A percentile compares a stretch with the other conserved stretches of the same genome.
phyloP scores from a whole-genome alignment of 2,797 vertebrate genomes.

The Cercopithecus hamlyni region DNA sequence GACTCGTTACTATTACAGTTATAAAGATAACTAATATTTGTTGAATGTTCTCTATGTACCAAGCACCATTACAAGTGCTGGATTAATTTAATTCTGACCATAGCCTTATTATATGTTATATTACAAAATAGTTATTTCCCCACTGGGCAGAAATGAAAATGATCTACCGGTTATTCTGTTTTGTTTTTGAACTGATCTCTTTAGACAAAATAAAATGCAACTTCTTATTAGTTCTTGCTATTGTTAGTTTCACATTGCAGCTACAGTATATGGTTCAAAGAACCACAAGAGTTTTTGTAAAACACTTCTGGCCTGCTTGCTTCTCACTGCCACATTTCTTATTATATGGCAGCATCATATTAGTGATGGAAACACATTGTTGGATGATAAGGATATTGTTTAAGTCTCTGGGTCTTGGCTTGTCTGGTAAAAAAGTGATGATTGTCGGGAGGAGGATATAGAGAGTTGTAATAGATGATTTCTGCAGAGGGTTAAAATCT shows the following conservation, averaged over 20 bases:
- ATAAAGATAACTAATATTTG: background rate
- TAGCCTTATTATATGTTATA: background rate
- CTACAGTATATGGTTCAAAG: background rate
- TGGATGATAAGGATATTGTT: background rate
- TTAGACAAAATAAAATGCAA: background rate
- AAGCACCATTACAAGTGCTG: background rate
- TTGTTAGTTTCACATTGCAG: background rate
- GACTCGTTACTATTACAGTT: background rate
- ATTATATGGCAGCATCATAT: background rate
- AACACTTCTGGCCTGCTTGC: background rate
- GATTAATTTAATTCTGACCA: background rate
- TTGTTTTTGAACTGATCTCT: background rate
- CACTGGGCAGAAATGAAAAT: background rate
- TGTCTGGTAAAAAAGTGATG: background rate
- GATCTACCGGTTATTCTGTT: background rate
- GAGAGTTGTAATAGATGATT: background rate
- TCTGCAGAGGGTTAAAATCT: background rate
- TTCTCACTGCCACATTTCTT: background rate
- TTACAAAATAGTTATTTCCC: background rate
- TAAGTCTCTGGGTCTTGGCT: background rate
- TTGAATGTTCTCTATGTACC: background rate
- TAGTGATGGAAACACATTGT: background rate
- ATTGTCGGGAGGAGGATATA: background rate
- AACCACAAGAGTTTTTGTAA: background rate
- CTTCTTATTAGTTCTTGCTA: background rate